phyloP scores from a whole-genome alignment of 1,140 invertebrate species.

The Stegodyphus dumicola region DNA sequence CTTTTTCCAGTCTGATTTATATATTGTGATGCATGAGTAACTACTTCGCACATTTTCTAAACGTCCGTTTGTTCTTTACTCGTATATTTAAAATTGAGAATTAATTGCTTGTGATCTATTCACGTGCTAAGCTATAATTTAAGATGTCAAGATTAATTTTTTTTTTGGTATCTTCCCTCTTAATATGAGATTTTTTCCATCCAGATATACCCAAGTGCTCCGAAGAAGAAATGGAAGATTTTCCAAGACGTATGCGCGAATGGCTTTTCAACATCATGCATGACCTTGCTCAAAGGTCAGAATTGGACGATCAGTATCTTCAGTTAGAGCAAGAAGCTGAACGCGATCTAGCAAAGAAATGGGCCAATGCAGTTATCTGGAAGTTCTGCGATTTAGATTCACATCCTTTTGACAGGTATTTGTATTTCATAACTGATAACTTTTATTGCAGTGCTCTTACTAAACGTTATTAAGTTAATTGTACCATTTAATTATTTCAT shows the following conservation, averaged over 20 bases:
- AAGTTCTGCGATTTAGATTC: constrained; percentile 96
- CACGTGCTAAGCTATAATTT: no score
- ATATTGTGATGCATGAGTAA: no score
- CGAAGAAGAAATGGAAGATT: constrained; percentile 87
- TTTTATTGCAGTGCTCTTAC: no score
- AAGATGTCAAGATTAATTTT: no score
- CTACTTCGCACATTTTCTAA: no score
- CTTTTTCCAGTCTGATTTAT: no score
- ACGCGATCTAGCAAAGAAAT: constrained; percentile 71
- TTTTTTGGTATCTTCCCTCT: no score
- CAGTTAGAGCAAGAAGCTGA: constrained; percentile 56
- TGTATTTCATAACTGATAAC: background rate
- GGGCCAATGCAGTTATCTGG: constrained; percentile 94
- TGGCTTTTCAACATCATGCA: constrained; percentile 96
- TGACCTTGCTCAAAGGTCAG: constrained; percentile 41
- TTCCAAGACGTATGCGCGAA: constrained; percentile 94
- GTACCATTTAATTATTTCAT: no score
- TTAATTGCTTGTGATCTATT: no score
- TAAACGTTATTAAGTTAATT: no score
- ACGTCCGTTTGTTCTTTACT: no score
- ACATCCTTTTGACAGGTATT: constrained; percentile 82
- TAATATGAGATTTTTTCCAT: background rate
- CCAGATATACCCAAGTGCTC: constrained; percentile 76
- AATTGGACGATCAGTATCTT: constrained; percentile 41
- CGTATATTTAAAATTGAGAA: no score